Base-by-base conservation (phyloP, 2,113 vertebrate genomes). In the Calyptomena viridis region DNA sequence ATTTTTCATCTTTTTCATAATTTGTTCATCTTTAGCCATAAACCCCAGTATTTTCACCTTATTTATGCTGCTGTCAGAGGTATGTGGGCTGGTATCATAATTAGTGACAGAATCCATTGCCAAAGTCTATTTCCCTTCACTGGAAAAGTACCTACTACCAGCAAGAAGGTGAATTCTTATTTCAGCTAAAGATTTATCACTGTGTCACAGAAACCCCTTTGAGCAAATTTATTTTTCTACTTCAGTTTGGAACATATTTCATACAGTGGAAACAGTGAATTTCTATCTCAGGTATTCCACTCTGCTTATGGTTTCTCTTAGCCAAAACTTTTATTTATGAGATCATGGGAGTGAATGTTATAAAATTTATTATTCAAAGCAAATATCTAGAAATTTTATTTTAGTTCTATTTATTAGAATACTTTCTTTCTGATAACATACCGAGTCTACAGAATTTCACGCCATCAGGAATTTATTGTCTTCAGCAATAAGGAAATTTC, bases 121-220 rank as follows among this genome's bases (percentile, higher is more conserved):
- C 77, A 59, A 58, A 95, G 55, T 50, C 81, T 35, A 71, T 63
- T 78, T 93, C 21, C 30, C 35, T 77, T 91, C 77, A 74, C 55
- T 75, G 56, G 39, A 84, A 20, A 82, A 71, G 25, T 30, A 58
- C 39, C 73, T 56, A n/a, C 60, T 94, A 63, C 30, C 42, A 84
- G 37, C 27, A 89, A 92, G 73, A 68, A 89, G 31, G 55, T 71
- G 76, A 78, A 91, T 55, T 52, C 35, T 95, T 84, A 82, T 59
- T 87, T 93, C 89, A 75, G 80, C 47, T 84, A 40, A 56, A 81
- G 89, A 82, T 91, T 87, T 93, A 93, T 75, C 73, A 62, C 27
- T 27, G 44, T 84, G 66, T 63, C 89, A 90, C 84, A 89, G 68
- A 91, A 71, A 49, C 4, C 23, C 12, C n/a, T 77, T 59, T 71